Percentiles rank a stretch among this genome's conserved stretches.
Evolutionary conservation across 2,888 invertebrate species (phyloP).

Genomic region (Zygothrica quintamaculata): DNA sequence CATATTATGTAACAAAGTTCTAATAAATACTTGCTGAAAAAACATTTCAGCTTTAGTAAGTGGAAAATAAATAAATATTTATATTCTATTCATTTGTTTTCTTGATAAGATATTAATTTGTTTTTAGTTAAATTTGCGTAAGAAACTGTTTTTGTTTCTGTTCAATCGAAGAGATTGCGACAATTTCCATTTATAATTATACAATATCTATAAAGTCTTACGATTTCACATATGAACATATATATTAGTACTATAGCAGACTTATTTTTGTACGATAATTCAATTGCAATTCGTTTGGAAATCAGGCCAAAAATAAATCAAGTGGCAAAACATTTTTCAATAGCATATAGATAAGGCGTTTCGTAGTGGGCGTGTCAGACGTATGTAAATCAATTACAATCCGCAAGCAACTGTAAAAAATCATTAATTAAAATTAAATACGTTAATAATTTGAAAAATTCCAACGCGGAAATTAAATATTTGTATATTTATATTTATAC

Average conservation of each 20-base stretch:
- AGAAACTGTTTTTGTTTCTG: slow-evolving; percentile 3
- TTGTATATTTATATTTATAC: too few relatives aligned
- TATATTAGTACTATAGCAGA: slow-evolving; percentile 11
- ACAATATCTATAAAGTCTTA: slow-evolving; percentile 18
- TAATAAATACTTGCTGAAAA: slow-evolving; percentile 1
- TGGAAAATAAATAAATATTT: too few relatives aligned
- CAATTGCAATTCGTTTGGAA: slow-evolving; percentile 9
- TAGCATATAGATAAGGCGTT: background rate
- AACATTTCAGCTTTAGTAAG: background rate
- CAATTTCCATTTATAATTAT: slow-evolving; percentile 28
- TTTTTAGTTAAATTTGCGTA: slow-evolving; percentile 19
- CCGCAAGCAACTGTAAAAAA: slow-evolving; percentile 32
- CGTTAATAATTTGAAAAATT: slow-evolving; percentile 49
- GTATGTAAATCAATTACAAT: slow-evolving; percentile 38
- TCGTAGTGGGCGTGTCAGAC: slow-evolving; percentile 20
- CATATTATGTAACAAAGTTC: too few relatives aligned
- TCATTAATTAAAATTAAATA: slow-evolving; percentile 35
- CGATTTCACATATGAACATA: background rate
- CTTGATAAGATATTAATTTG: slow-evolving; percentile 28
- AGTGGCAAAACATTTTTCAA: slow-evolving; percentile 25
- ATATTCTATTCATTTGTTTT: slow-evolving; percentile 24
- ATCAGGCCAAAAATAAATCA: slow-evolving; percentile 23
- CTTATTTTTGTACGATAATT: slow-evolving; percentile 31
- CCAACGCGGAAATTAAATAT: slow-evolving; percentile 70
- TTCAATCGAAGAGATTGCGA: slow-evolving; percentile 18